Evolutionary conservation across 2,797 vertebrate genomes (phyloP), one percentile per base, ranked within the genome.

Genomic region (Phrynocephalus guinanensis): DNA sequence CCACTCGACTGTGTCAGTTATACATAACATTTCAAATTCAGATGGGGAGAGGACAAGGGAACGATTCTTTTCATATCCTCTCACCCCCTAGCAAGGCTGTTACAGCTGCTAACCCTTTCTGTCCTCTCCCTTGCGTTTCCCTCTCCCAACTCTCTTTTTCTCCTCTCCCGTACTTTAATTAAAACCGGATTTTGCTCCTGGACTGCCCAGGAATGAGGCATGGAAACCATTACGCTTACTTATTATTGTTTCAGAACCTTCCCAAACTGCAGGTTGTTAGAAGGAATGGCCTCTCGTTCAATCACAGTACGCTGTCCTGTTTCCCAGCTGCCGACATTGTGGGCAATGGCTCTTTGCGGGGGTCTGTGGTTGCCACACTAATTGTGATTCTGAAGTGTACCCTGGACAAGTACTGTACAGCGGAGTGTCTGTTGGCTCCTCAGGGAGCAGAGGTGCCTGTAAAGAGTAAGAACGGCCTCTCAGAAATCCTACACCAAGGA

Each of bases 211-310:
- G 89, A 90, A 84, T 84, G 85, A 90, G 85, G 89, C 77, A 87
- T 90, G 89, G 89, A 90, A 87, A 84, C 82, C 89, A 87, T 90
- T 90, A 90, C 82, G 77, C 89, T 66, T 79, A 80, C 89, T 87
- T 87, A 87, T 90, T 90, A 90, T 70, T 90, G 89, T 90, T 90
- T 87, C 89, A 87, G 84, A 88, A 79, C 89, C 44, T 90, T 87
- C 85, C 87, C 82, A 90, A 90, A 87, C 48, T 83, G 82, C 89
- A 87, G 89, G 89, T 87, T 87, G 84, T 90, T 90, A 84, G 85
- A 63, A 90, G 82, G 63, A 80, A 87, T 76, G 84, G 81, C 84
- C 85, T 90, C 50, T 38, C 1, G 6, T 38, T 82, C 48, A n/a
- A 15, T 48, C 71, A 10, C 82, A 84, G 48, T 15, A 20, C 11